A percentile compares a stretch with the other conserved stretches of the same genome.
Conservation (phyloP, 2,113 vertebrate species). For the Brachirus orientalis region DNA sequence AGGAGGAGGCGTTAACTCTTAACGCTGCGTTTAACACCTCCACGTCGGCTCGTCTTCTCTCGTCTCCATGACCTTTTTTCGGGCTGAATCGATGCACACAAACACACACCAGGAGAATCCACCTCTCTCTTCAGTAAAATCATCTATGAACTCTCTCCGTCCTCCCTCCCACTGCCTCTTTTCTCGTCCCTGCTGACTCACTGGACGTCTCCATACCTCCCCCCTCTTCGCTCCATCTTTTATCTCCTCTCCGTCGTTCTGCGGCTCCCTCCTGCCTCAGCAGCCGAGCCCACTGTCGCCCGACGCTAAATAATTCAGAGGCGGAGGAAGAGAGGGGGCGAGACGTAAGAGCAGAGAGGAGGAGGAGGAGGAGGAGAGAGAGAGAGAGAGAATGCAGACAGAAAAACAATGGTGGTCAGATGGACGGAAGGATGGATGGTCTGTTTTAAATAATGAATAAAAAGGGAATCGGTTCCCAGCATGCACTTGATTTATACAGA, state of each 20-base stretch:
- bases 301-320: slow-evolving; percentile 78
- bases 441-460: slow-evolving; percentile 14
- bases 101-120: slow-evolving; percentile 35
- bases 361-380: slow-evolving; percentile 31
- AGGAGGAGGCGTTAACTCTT: slow-evolving; percentile 45
- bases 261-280: slow-evolving; percentile 49
- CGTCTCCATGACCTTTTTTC: no score
- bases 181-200: slow-evolving; percentile 68
- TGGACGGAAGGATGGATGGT: slow-evolving; percentile 40
- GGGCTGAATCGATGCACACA: slow-evolving; percentile 34
- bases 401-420: slow-evolving; percentile 47
- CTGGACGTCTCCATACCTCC: slow-evolving; percentile 46
- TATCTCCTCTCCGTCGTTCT: slow-evolving; percentile 18
- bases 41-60: slow-evolving; percentile 51
- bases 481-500: slow-evolving; percentile 38
- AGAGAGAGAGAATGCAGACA: slow-evolving; percentile 34
- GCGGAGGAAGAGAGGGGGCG: slow-evolving; percentile 56
- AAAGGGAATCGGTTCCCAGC: slow-evolving; percentile 31
- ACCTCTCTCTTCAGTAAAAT: slow-evolving; percentile 34
- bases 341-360: slow-evolving; percentile 5
- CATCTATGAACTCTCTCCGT: slow-evolving; percentile 45
- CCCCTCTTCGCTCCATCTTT: slow-evolving; percentile 15
- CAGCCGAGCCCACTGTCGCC: slow-evolving; percentile 44
- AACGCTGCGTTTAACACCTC: not conserved
- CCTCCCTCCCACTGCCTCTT: slow-evolving; percentile 38